Evolutionary conservation across 2,113 vertebrate genomes (phyloP), one percentile per base, ranked within the genome.

Genomic region (Datnioides undecimradiatus): DNA sequence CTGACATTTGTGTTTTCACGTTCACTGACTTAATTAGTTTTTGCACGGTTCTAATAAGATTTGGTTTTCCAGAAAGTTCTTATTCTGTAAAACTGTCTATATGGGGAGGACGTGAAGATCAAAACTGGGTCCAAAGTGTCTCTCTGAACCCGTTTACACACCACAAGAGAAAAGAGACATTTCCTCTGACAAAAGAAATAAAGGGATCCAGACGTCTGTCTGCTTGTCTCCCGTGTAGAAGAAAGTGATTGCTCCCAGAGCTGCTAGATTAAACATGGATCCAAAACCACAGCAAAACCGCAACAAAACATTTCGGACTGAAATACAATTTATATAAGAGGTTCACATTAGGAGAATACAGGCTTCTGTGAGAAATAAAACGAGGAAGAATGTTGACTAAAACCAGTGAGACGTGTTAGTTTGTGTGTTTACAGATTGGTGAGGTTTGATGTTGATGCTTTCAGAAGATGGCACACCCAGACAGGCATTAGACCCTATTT

Each of bases 241-340:
- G 85, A 83, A 88, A 93, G 89, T 89, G 90, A 94, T 94, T 92
- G 91, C 89, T 94, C 88, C 91, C 94, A 94, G 93, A 91, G 90
- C 87, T 90, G 91, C 79, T 87, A 88, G 91, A 95, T 94, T 93
- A 94, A 92, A 93, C 86, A 87, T 73, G 91, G 70, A 84, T 90
- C 89, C 90, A 92, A 92, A 92, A 88, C 91, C 90, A 86, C 92
- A 92, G 84, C 63, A 45, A 79, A 83, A 91, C 90, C 87, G 85
- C 90, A 95, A 93, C 90, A 91, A 93, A 94, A 92, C 89, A 93
- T 90, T 84, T 91, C 75, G 59, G 68, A 89, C 82, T 87, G 70
- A 81, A 84, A 84, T 40, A 58, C 85, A 89, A 90, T 93, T 93
- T 89, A 93, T 86, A 86, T 60, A 83, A 90, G 87, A 80, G 80